Conservation (phyloP, 2,888 invertebrate genomes). For the Oithona nana region DNA sequence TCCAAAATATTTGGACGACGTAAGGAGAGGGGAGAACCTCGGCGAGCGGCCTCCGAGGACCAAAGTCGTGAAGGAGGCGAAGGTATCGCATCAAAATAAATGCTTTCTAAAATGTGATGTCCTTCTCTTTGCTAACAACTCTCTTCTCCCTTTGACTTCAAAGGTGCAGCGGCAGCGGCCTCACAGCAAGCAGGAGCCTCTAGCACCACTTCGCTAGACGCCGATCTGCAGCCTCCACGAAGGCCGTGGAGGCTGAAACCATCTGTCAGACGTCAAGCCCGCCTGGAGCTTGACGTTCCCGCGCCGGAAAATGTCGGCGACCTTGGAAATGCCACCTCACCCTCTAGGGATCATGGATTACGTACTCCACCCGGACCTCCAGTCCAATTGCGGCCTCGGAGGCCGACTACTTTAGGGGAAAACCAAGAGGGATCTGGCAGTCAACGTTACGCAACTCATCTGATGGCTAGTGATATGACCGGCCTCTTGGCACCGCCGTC, state of each 20-base stretch:
- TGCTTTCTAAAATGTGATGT: too few relatives aligned
- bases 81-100: too few relatives aligned
- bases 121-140: too few relatives aligned
- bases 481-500: neutral
- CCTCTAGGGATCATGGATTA: slow-evolving; percentile 5
- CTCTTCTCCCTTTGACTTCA: too few relatives aligned
- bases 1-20: slow-evolving; percentile 4
- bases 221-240: neutral
- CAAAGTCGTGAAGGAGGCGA: neutral
- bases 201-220: neutral
- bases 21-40: neutral
- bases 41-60: slow-evolving; percentile 11
- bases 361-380: slow-evolving; percentile 11
- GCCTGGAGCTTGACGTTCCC: neutral
- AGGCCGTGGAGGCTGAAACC: neutral
- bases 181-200: neutral
- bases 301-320: neutral
- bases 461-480: neutral
- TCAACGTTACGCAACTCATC: neutral
- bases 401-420: neutral
- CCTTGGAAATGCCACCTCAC: neutral
- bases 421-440: neutral
- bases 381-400: neutral
- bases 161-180: neutral
- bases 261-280: neutral